Base-by-base conservation (phyloP, 2,797 vertebrate genomes). In the Epinephelus malabaricus region DNA sequence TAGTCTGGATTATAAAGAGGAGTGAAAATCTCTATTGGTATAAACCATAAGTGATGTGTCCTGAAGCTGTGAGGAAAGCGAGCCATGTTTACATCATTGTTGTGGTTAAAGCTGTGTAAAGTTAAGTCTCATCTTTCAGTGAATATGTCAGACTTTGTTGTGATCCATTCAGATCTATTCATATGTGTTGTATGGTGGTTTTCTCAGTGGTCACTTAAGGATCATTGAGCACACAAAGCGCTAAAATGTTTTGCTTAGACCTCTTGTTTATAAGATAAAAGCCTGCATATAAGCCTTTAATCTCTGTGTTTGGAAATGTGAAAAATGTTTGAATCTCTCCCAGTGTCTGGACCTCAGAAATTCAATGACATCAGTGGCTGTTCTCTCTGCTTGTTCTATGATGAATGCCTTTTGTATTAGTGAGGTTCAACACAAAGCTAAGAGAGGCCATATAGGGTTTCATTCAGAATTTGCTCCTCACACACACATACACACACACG, bases 251-350 rank as follows among this genome's bases (percentile, higher is more conserved):
- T 88, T 81, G 82, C 88, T 82, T 78, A 72, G 82, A 87, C 73
- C 78, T 91, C 71, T 93, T 92, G 89, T 93, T 93, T 92, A 86
- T 77, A 75, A 86, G 86, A 93, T 90, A 83, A 93, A 94, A 93
- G 85, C 64, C 68, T 69, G 81, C 70, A 74, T 78, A 64, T 82
- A 86, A 90, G 86, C 81, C 84, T 94, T 93, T 95, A 88, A 94
- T 94, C 91, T 94, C 78, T 63, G 82, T 90, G 87, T 93, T 92
- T 93, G 73, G 85, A 93, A 91, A 92, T 89, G 84, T 76, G 69
- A 90, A 93, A 92, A 84, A 88, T 85, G 79, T 76, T 84, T 84
- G 86, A 92, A 85, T 90, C 77, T 88, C 73, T 80, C 89, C 54
- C 72, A 79, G 86, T 72, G 79, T 91, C 87, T 88, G 78, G 82